phyloP scores from a whole-genome alignment of 2,797 vertebrate species.

The Pachyuromys duprasi region DNA sequence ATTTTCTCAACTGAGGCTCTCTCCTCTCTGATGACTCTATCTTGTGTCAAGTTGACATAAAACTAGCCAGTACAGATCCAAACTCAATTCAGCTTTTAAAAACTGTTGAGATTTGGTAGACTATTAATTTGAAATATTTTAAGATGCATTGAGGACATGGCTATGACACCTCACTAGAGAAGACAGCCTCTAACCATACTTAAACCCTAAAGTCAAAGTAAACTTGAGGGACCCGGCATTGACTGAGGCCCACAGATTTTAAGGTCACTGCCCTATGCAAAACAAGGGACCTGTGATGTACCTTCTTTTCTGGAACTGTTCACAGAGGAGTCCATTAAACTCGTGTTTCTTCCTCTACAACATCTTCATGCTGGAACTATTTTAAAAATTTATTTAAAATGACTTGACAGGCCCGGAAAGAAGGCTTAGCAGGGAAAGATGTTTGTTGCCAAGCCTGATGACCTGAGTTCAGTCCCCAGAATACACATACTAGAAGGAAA shows the following conservation, averaged over 20 bases:
- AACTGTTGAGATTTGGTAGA: slow-evolving; percentile 7
- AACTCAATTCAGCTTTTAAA: neutral
- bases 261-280: neutral
- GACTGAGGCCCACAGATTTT: neutral
- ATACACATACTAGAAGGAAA: neutral
- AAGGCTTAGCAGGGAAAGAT: neutral
- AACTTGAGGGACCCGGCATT: neutral
- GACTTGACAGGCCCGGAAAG: neutral
- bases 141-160: neutral
- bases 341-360: neutral
- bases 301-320: slow-evolving; percentile 22
- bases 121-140: slow-evolving; percentile 45
- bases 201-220: neutral
- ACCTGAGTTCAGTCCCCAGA: neutral
- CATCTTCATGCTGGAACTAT: neutral
- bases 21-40: neutral
- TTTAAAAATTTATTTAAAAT: slow-evolving; percentile 54
- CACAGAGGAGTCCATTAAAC: slow-evolving; percentile 29
- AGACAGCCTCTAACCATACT: neutral
- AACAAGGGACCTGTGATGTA: neutral
- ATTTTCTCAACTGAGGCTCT: neutral
- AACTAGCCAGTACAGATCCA: neutral
- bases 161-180: neutral
- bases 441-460: neutral
- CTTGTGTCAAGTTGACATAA: neutral